Conservation (phyloP, 2,888 invertebrate species). For the Cataglyphis albicans region DNA sequence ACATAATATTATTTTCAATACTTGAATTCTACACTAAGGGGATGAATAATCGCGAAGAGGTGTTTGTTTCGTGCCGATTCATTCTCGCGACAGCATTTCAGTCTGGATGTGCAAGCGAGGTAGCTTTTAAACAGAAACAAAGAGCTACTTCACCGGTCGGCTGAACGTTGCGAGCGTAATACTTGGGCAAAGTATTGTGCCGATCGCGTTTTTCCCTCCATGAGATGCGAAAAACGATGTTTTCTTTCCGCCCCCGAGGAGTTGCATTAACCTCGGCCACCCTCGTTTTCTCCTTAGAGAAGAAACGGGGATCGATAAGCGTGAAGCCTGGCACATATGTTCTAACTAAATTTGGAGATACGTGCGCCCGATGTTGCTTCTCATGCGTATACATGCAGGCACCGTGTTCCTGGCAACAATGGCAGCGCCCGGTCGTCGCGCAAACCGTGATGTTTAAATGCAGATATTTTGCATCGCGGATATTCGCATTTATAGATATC, state of each 20-base stretch:
- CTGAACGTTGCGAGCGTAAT: slow-evolving; percentile 66
- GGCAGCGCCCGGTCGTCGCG: slow-evolving; percentile 26
- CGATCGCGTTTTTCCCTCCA: slow-evolving; percentile 66
- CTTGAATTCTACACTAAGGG: slow-evolving; percentile 10
- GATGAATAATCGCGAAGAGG: slow-evolving; percentile 26
- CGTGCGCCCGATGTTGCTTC: slow-evolving; percentile 55
- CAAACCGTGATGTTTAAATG: slow-evolving; percentile 52
- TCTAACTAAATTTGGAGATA: slow-evolving; percentile 69
- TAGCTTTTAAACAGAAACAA: slow-evolving; percentile 65
- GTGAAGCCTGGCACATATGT: slow-evolving; percentile 71
- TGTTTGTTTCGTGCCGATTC: slow-evolving; percentile 38
- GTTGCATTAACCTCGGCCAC: slow-evolving; percentile 76
- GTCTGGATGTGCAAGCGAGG: slow-evolving; percentile 40
- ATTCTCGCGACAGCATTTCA: slow-evolving; percentile 49
- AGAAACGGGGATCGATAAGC: slow-evolving; percentile 77
- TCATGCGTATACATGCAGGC: slow-evolving; percentile 53
- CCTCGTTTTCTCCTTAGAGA: slow-evolving; percentile 63
- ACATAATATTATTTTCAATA: background rate
- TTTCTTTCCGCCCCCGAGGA: slow-evolving; percentile 72
- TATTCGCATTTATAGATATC: slow-evolving; percentile 55
- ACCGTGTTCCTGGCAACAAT: slow-evolving; percentile 51
- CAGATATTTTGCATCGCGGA: slow-evolving; percentile 52
- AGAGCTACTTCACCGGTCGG: slow-evolving; percentile 67
- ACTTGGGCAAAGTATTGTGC: slow-evolving; percentile 59
- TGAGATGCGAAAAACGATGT: slow-evolving; percentile 56